Percentiles rank a stretch among this genome's conserved stretches.
These are phyloP conservation scores for Hydrocynus forskahlii DNA, from an alignment of 2,797 vertebrate species.

Conservation along the genomic window DNA sequence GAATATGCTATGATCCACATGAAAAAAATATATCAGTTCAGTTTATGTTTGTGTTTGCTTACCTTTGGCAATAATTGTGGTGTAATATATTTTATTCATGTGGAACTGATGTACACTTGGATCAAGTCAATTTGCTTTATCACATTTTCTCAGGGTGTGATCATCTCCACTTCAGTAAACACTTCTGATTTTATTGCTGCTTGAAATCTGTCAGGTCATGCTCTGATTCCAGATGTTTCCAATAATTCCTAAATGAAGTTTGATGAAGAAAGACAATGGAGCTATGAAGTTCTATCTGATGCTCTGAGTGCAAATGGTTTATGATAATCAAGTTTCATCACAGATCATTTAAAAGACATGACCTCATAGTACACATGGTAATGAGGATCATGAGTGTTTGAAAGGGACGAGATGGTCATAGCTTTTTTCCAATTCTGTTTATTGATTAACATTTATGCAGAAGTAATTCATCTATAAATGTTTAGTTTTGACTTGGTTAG, in stretches of 20 bases:
- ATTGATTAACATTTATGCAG: not conserved
- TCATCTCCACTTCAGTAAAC: not conserved
- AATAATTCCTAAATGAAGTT: slow-evolving; percentile 61
- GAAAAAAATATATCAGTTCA: not conserved
- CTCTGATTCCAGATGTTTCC: slow-evolving; percentile 58
- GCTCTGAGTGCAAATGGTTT: not conserved
- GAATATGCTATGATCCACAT: not conserved
- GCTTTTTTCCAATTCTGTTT: not conserved
- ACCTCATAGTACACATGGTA: not conserved
- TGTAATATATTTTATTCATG: no score
- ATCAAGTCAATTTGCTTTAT: not conserved
- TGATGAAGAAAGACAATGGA: slow-evolving; percentile 63
- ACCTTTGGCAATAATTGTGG: not conserved
- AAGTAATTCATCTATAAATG: not conserved
- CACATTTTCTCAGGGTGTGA: not conserved
- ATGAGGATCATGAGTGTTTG: not conserved
- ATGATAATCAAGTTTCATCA: not conserved
- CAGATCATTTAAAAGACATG: not conserved
- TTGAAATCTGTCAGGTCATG: slow-evolving; percentile 56
- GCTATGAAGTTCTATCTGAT: slow-evolving; percentile 55
- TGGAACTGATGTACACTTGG: no score
- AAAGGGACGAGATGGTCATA: not conserved
- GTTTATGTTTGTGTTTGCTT: not conserved
- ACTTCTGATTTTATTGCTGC: slow-evolving; percentile 51
- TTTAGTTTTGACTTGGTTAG: not conserved